These are phyloP conservation scores for Felis chaus DNA, from an alignment of 2,113 vertebrate genomes.

Conservation along the genomic window DNA sequence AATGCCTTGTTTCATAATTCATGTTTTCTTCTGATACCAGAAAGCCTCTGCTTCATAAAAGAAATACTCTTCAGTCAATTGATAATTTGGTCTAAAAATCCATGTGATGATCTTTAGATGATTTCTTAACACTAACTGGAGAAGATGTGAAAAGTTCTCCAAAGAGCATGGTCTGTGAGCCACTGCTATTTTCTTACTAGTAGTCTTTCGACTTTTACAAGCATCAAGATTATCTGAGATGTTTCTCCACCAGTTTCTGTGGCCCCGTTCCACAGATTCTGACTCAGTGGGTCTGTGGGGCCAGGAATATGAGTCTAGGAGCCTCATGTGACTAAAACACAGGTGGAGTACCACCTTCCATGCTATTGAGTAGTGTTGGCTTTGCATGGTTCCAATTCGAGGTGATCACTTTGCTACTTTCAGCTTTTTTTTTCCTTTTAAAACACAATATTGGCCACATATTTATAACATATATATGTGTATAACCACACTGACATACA, in stretches of 20 bases:
- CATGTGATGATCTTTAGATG: not conserved
- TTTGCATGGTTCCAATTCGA: not conserved
- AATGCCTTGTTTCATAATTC: not conserved
- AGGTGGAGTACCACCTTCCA: no score
- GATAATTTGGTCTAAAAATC: not conserved
- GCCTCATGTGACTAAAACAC: not conserved
- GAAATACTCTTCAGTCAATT: not conserved
- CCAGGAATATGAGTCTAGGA: not conserved
- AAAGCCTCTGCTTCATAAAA: not conserved
- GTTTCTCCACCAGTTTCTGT: not conserved
- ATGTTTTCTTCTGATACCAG: conserved; percentile 7
- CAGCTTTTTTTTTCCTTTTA: not conserved
- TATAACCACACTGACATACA: not conserved
- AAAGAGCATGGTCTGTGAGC: not conserved
- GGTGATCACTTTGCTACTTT: not conserved
- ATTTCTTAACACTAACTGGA: not conserved
- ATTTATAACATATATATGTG: not conserved
- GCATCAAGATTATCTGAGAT: not conserved
- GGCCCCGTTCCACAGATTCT: not conserved
- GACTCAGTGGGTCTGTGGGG: not conserved
- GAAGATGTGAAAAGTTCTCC: not conserved
- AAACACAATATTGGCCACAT: not conserved
- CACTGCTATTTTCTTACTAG: not conserved
- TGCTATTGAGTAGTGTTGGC: not conserved
- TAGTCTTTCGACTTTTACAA: not conserved